Evolutionary conservation across 1,140 invertebrate genomes (phyloP), one percentile per base, ranked within the genome.

Genomic region (Drosophila sp.): DNA sequence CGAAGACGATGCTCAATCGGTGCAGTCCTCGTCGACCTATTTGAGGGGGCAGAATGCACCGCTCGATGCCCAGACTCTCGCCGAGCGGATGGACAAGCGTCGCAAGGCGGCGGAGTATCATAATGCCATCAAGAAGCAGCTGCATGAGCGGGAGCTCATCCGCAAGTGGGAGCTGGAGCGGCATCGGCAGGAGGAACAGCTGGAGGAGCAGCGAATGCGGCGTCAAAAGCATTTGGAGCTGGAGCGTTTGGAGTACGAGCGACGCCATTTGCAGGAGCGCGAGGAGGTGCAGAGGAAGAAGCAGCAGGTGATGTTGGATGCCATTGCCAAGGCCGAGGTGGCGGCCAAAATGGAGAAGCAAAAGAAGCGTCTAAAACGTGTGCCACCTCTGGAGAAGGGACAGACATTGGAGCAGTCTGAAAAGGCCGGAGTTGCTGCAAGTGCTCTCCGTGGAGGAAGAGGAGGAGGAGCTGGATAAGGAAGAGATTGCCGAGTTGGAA

Each of bases 71-170:
- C 92, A 93, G 2, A 93, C 94, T 36, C 76, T 94, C 16, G 94
- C 94, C 4, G 94, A 95, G 83, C 92, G 94, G 41, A 94, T 95
- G 78, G 89, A 92, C 56, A 94, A 93, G 70, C 89, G 95, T 21
- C 94, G 94, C 50, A 94, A 94, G 80, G 95, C 95, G 5, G 67
- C 94, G 11, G 94, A 95, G 72, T 93, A 95, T 50, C 95, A 96
- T 72, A 94, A 93, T 63, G 95, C 94, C 2, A 95, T 96, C 36
- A 94, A 94, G 56, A 92, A 94, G 76, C 95, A 96, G 74, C 90
- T 95, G 3, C 94, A 95, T 66, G 95, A 95, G 78, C 92, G 94
- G 11, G 94, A 95, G 70, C 81, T 92, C 38, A 92, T 92, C 32
- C 92, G 93, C 2, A 93, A 93, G 48, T 94, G 94, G 80, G 95